phyloP scores from a whole-genome alignment of 1,140 invertebrate species.

The Bradysia coprophila region DNA sequence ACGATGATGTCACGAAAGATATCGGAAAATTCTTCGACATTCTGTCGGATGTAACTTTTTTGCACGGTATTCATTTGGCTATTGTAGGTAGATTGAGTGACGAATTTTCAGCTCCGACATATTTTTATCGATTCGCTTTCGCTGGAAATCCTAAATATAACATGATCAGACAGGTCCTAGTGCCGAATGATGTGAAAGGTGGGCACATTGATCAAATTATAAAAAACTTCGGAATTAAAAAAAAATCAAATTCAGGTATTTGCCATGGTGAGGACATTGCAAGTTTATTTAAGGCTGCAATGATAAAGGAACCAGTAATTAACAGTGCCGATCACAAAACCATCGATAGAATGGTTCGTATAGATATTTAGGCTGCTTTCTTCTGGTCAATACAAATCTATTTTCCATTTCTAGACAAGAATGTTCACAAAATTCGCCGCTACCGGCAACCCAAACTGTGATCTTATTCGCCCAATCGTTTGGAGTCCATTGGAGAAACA shows the following conservation, averaged over 20 bases:
- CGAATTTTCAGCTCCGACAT: constrained; percentile 19
- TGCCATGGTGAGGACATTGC: constrained; percentile 42
- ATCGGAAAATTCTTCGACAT: too few species aligned
- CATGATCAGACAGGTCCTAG: constrained; percentile 6
- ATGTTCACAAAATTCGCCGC: constrained; percentile 20
- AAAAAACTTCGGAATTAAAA: too few species aligned
- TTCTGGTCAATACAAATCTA: too few species aligned
- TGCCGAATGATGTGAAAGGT: background rate
- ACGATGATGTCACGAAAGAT: background rate
- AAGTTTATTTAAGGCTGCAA: constrained; percentile 35
- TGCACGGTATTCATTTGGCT: constrained; percentile 23
- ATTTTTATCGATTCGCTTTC: constrained; percentile 25
- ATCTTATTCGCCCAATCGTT: constrained; percentile 12
- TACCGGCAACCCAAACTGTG: constrained; percentile 21
- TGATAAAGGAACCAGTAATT: constrained; percentile 16
- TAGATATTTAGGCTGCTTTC: too few species aligned
- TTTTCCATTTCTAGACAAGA: too few species aligned
- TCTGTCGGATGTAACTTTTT: constrained; percentile 23
- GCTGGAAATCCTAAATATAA: constrained; percentile 19
- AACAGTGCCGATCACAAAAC: constrained; percentile 15
- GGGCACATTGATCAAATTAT: too few species aligned
- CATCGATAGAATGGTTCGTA: constrained; percentile 26
- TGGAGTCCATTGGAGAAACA: too few species aligned
- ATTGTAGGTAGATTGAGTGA: constrained; percentile 12
- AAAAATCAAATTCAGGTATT: too few species aligned